Evolutionary conservation across 2,797 vertebrate species (phyloP), one percentile per base, ranked within the genome.

Genomic region (Sibirionetta formosa): DNA sequence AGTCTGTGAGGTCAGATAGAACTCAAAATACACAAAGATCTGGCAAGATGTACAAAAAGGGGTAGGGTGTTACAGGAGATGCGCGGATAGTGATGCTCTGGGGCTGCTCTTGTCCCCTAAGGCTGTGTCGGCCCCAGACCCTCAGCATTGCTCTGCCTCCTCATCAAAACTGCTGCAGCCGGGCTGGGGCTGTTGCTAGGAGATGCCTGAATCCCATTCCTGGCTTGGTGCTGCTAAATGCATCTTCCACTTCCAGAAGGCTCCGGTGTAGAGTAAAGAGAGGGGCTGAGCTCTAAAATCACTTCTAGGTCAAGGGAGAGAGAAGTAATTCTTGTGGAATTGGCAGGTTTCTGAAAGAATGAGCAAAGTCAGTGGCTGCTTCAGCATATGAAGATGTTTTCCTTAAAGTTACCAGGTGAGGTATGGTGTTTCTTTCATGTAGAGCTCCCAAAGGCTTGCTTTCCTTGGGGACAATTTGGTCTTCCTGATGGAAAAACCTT

Each of bases 1-100:
- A 76, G 33, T 24, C 42, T 9, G 11, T 14, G 33, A 58, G 18
- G 19, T 86, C 22, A 8, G 65, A 35, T 33, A 65, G 35, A 81
- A 79, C 40, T 65, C 29, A 73, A 51, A 64, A 38, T 29, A 80
- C 13, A n/a, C 16, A 31, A 66, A 51, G 57, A 79, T 53, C 10
- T 31, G 46, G 16, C 0, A 3, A 6, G 4, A 26, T 13, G 8
- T 24, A 42, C 8, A 18, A 9, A 9, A 51, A 13, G 14, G 4
- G 7, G 0, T 2, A 7, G 7, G 2, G 4, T 3, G 4, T 60
- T 15, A 22, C 64, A 51, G 65, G 69, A 72, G 29, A 27, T 51
- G 56, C 10, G 13, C 20, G 17, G 38, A 14, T 13, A 14, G 35
- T 23, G 38, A 11, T 53, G n/a, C 12, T 46, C 11, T 53, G 54